A percentile compares a stretch with the other conserved stretches of the same genome.
Conservation (phyloP, 2,888 invertebrate genomes). For the Rosalia funebris region DNA sequence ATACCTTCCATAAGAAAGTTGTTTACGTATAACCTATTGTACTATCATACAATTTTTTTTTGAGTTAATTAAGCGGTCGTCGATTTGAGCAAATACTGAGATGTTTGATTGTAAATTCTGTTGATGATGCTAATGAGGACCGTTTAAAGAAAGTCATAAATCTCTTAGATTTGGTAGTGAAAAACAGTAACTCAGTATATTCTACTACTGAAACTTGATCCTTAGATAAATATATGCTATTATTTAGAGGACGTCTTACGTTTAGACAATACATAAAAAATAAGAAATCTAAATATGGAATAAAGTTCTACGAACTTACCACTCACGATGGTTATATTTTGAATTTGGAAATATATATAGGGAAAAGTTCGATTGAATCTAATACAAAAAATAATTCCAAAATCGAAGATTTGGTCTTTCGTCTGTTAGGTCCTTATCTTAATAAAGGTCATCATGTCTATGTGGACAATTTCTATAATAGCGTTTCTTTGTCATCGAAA, state of each 20-base stretch:
- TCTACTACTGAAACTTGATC: constrained; percentile 8
- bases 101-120: constrained; percentile 15
- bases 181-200: not conserved
- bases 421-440: constrained; percentile 27
- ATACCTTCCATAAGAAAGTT: constrained; percentile 5
- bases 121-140: not conserved
- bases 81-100: constrained; percentile 20
- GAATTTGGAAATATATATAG: constrained; percentile 29
- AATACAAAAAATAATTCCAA: constrained; percentile 10
- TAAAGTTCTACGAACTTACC: constrained; percentile 28
- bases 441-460: constrained; percentile 23
- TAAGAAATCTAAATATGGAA: constrained; percentile 21
- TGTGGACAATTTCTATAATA: constrained; percentile 34
- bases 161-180: constrained; percentile 3
- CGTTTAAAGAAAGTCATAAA: constrained; percentile 8
- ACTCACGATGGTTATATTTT: constrained; percentile 30
- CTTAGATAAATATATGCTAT: constrained; percentile 22
- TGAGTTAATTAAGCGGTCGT: not conserved
- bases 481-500: constrained; percentile 19
- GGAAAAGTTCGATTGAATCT: not conserved
- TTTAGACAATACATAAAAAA: constrained; percentile 31
- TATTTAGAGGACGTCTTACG: constrained; percentile 22
- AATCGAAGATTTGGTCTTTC: constrained; percentile 21
- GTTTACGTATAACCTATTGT: constrained; percentile 16
- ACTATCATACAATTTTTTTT: constrained; percentile 15